Conservation (phyloP, 1,140 invertebrate genomes). For the Lineus longissimus region DNA sequence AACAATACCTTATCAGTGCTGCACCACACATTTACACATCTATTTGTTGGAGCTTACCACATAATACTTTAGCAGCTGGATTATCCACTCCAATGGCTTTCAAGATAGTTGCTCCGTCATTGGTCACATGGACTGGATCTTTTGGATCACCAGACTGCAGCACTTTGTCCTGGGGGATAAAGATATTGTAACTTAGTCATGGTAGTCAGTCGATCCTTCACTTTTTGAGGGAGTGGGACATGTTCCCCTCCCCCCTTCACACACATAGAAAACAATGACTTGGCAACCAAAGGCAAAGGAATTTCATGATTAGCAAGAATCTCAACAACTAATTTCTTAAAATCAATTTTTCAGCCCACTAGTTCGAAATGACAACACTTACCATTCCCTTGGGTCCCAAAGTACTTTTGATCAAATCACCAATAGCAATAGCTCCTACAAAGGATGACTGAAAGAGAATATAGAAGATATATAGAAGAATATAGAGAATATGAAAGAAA, state of each 20-base stretch:
- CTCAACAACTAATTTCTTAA: too few species aligned
- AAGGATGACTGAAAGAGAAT: slow-evolving; percentile 72
- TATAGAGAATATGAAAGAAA: neutral
- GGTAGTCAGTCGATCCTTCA: neutral
- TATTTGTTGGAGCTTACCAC: slow-evolving; percentile 56
- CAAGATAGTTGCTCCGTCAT: slow-evolving; percentile 98
- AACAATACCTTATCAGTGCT: too few species aligned
- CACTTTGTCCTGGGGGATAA: slow-evolving; percentile 78
- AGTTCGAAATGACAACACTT: slow-evolving; percentile 19
- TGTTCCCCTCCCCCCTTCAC: too few species aligned
- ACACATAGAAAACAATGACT: too few species aligned
- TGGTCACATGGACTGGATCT: slow-evolving; percentile 91
- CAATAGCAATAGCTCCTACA: slow-evolving; percentile 96
- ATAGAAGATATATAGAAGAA: neutral
- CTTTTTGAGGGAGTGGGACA: too few species aligned
- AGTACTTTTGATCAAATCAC: slow-evolving; percentile 96
- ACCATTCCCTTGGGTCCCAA: slow-evolving; percentile 98
- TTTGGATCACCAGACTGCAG: slow-evolving; percentile 71
- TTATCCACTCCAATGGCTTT: slow-evolving; percentile 97
- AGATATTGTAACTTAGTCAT: neutral
- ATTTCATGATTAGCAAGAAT: too few species aligned
- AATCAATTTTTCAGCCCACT: neutral
- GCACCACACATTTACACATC: too few species aligned
- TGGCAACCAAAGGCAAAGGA: too few species aligned
- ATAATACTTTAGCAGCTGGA: slow-evolving; percentile 96